Percentiles rank a stretch among this genome's conserved stretches.
These are phyloP conservation scores for Ormia ochracea DNA, from an alignment of 2,888 invertebrate genomes.

Conservation along the genomic window DNA sequence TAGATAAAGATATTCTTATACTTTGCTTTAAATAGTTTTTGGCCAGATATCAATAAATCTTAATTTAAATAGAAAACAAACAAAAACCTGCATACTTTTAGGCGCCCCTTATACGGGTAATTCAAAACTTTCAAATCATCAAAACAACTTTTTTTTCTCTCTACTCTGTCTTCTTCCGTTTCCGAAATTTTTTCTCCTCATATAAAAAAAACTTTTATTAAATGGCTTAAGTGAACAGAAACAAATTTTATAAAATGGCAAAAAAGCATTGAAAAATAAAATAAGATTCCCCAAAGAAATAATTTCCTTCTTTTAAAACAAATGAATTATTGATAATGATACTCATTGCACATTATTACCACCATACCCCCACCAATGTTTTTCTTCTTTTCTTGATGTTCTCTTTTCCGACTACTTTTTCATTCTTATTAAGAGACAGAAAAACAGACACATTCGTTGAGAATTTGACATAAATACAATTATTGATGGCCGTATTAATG, in stretches of 20 bases:
- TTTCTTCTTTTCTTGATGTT: background rate
- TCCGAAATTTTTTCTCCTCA: background rate
- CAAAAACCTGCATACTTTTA: constrained; percentile 52
- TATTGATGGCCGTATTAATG: constrained; percentile 61
- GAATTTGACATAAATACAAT: constrained; percentile 64
- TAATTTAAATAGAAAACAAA: constrained; percentile 25
- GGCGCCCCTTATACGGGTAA: constrained; percentile 56
- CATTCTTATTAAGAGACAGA: no score
- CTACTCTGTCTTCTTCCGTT: constrained; percentile 32
- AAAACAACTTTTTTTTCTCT: constrained; percentile 43
- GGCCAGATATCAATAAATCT: constrained; percentile 45
- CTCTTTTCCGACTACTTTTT: background rate
- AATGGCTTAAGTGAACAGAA: background rate
- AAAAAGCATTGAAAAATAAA: background rate
- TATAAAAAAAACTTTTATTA: constrained; percentile 2
- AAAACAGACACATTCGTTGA: constrained; percentile 40
- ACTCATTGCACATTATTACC: constrained; percentile 58
- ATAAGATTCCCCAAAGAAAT: constrained; percentile 42
- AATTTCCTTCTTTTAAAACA: constrained; percentile 53
- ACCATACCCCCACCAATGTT: constrained; percentile 1
- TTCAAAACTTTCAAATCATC: constrained; percentile 55
- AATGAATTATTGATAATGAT: constrained; percentile 62
- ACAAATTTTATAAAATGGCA: background rate
- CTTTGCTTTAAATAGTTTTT: background rate
- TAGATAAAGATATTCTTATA: background rate